Conservation (phyloP, 2,888 invertebrate species). For the Aspidiotus rigidus region DNA sequence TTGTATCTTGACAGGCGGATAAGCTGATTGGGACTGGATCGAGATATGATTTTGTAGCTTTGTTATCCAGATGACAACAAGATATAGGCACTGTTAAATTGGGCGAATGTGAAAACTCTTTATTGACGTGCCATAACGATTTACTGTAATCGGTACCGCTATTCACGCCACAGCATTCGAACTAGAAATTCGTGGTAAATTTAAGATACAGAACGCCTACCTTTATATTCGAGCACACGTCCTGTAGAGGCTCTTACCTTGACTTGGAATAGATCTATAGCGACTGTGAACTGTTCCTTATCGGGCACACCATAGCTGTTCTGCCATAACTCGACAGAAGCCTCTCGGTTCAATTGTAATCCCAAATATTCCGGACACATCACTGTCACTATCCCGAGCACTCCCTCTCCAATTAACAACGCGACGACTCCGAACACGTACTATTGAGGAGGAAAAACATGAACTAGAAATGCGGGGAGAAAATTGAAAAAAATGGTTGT, state of each 20-base stretch:
- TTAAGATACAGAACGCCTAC: background rate
- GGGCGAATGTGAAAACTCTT: constrained; percentile 49
- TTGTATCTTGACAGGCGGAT: constrained; percentile 59
- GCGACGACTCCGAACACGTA: constrained; percentile 62
- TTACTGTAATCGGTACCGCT: constrained; percentile 71
- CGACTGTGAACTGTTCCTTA: constrained; percentile 62
- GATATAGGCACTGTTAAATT: constrained; percentile 49
- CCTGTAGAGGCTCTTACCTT: constrained; percentile 41
- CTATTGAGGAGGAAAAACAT: constrained; percentile 41
- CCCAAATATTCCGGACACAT: constrained; percentile 69
- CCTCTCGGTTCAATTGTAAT: constrained; percentile 56
- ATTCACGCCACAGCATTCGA: constrained; percentile 70
- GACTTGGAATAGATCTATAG: constrained; percentile 69
- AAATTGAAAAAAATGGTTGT: background rate
- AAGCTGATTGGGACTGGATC: constrained; percentile 66
- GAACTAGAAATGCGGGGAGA: background rate
- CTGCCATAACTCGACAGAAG: constrained; percentile 62
- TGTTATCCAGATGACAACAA: constrained; percentile 53
- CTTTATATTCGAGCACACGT: too few relatives aligned
- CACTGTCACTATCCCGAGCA: constrained; percentile 59
- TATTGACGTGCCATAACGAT: constrained; percentile 67
- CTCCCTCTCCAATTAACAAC: constrained; percentile 60
- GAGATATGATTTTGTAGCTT: constrained; percentile 49
- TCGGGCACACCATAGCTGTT: constrained; percentile 68
- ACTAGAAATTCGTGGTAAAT: constrained; percentile 44